Base-by-base conservation (phyloP, 2,888 invertebrate genomes). In the Erebia aethiops region DNA sequence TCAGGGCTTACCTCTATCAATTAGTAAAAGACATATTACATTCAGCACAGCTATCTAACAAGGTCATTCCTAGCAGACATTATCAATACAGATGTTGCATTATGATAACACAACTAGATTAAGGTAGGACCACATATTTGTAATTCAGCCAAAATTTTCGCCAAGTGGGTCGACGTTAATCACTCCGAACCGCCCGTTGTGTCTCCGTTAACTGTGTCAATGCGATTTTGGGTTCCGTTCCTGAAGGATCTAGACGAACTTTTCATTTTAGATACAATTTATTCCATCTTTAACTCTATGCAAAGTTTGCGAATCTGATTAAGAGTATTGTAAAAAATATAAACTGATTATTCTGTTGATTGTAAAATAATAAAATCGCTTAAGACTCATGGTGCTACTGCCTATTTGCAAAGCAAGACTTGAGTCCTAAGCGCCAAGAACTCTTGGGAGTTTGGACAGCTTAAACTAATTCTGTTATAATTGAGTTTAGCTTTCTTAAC, bases 61-160 rank as follows among this genome's bases (percentile, higher is more conserved):
- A 76, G 76, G 76, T 72, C 72, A 68, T 54, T 69, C 14, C 1
- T 41, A 71, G 63, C 69, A 67, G 73, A 74, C 71, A 71, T 74
- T 71, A 67, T 70, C 72, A 76, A 75, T 72, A 67, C 70, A 73
- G 72, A 72, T 73, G 72, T 75, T 72, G 71, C 70, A 71, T 71
- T 70, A 70, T 58, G 72, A 72, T 74, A 74, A 71, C 67, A 71
- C 61, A 69, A 67, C 73, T 72, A 73, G 73, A 72, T 71, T 76
- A 71, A 70, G 71, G 67, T 67, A 72, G 72, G 62, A 76, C 75
- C 72, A 71, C 75, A 76, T 75, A 75, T 74, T 77, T 78, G 80
- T 83, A 79, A 83, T 83, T 83, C 81, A 81, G 77, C 77, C 82
- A 80, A 80, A 81, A 77, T 76, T 76, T 76, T 78, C 65, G 62